These are phyloP conservation scores for Aphidius colemani DNA, from an alignment of 2,888 invertebrate species.

Conservation along the genomic window DNA sequence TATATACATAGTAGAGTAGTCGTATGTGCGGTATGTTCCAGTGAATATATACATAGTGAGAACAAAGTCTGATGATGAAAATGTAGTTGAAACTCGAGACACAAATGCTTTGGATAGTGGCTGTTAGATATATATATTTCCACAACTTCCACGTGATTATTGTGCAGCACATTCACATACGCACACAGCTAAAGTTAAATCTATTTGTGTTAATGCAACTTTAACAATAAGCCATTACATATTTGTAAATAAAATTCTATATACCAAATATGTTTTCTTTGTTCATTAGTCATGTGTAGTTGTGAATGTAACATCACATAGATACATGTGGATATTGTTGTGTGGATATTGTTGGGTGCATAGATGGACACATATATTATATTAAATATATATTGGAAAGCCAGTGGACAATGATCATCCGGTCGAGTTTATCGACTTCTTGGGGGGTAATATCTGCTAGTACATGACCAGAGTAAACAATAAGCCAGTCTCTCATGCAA, in stretches of 20 bases:
- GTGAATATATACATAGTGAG: no score
- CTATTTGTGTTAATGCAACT: conserved; percentile 13
- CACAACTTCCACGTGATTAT: conserved; percentile 14
- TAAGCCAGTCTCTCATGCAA: conserved; percentile 16
- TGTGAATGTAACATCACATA: not conserved
- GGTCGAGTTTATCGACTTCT: conserved; percentile 30
- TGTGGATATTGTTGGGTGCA: conserved; percentile 17
- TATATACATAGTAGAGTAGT: no score
- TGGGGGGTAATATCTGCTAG: conserved; percentile 26
- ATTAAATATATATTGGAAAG: conserved; percentile 5
- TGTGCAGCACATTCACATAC: no score
- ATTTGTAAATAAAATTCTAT: conserved; percentile 1
- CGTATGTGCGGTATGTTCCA: no score
- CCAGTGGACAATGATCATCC: conserved; percentile 31
- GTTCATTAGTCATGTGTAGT: not conserved
- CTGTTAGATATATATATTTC: not conserved
- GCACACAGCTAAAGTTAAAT: no score
- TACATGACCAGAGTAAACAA: conserved; percentile 30
- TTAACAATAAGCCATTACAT: conserved; percentile 26
- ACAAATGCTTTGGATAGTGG: not conserved
- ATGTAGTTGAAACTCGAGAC: not conserved
- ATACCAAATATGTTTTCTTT: conserved; percentile 5
- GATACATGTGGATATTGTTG: not conserved
- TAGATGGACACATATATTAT: conserved; percentile 5
- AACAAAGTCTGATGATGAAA: no score